A percentile compares a stretch with the other conserved stretches of the same genome.
Evolutionary conservation across 1,140 invertebrate species (phyloP).

Genomic region (Sycobia sp.): DNA sequence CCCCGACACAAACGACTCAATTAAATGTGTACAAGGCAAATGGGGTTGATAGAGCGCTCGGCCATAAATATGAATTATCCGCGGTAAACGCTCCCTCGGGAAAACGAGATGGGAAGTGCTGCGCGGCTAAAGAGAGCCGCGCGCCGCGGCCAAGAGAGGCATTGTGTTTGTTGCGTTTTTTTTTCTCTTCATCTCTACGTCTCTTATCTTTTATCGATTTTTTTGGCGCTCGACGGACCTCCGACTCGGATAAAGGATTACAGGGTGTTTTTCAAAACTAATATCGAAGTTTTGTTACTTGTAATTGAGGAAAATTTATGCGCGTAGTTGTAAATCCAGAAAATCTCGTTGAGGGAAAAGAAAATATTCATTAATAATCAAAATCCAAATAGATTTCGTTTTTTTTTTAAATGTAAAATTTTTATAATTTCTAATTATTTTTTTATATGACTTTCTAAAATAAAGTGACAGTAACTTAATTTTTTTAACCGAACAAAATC

Average conservation of each 20-base stretch:
- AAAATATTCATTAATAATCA: no score
- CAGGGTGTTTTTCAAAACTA: slow-evolving; percentile 5
- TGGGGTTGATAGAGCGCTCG: slow-evolving; percentile 59
- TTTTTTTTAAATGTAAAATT: no score
- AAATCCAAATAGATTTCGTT: no score
- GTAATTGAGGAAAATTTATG: no score
- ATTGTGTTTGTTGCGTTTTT: no score
- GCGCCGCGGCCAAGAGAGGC: slow-evolving; percentile 29
- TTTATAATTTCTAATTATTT: no score
- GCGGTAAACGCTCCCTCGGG: slow-evolving; percentile 57
- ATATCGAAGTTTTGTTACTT: no score
- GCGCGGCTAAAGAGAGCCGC: slow-evolving; percentile 28
- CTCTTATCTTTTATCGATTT: slow-evolving; percentile 26
- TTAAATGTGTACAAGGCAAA: slow-evolving; percentile 60
- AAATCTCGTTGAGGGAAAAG: no score
- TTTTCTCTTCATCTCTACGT: not conserved
- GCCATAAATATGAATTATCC: slow-evolving; percentile 63
- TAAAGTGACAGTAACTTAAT: no score
- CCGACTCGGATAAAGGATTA: slow-evolving; percentile 9
- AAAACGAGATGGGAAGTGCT: slow-evolving; percentile 33
- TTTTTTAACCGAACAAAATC: no score
- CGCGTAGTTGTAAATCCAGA: no score
- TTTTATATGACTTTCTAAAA: no score
- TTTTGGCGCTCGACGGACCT: slow-evolving; percentile 16
- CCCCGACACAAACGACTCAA: slow-evolving; percentile 61